A percentile compares a stretch with the other conserved stretches of the same genome.
These are phyloP conservation scores for Iguana delicatissima DNA, from an alignment of 2,797 vertebrate genomes.

Conservation along the genomic window DNA sequence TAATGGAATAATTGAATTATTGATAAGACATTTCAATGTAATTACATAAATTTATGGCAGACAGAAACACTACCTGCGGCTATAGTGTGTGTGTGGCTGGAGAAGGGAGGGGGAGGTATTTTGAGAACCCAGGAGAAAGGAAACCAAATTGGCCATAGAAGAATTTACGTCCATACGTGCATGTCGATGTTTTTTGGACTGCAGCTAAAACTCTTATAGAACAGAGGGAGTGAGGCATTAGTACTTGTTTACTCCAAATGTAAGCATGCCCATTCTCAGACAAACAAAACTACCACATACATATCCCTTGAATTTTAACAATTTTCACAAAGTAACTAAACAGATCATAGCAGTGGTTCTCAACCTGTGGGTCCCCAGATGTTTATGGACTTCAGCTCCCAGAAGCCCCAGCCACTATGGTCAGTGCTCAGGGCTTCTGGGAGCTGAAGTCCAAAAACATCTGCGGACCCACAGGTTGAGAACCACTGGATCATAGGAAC, in stretches of 20 bases:
- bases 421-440: no score
- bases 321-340: background rate
- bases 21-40: conserved; percentile 55
- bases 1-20: conserved; percentile 68
- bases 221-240: no score
- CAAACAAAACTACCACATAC: no score
- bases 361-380: no score
- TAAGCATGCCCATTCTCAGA: no score
- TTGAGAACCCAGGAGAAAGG: conserved; percentile 4
- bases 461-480: no score
- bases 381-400: no score
- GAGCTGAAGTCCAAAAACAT: no score
- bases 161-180: background rate
- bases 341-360: no score
- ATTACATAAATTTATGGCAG: conserved; percentile 51
- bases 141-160: background rate
- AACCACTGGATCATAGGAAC: background rate
- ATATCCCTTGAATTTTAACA: no score
- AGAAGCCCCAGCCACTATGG: no score
- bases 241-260: background rate
- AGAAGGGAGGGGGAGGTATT: background rate
- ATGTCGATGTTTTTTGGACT: background rate
- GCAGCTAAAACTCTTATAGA: background rate
- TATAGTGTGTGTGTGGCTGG: background rate
- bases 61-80: conserved; percentile 16